These are phyloP conservation scores for Oscheius sp. DNA, from an alignment of 2,888 invertebrate species.

Conservation along the genomic window DNA sequence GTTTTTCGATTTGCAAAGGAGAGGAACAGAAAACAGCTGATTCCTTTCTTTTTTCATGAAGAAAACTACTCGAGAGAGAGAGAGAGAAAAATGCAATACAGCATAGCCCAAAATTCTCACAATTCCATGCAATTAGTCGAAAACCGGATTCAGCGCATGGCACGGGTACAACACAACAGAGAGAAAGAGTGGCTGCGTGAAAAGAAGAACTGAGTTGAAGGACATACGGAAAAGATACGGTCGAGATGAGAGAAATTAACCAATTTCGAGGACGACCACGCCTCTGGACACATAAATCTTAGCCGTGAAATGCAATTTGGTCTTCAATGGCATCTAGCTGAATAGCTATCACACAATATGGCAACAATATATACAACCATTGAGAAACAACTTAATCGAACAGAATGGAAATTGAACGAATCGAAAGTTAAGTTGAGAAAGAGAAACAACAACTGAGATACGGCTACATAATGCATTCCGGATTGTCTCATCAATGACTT, in stretches of 20 bases:
- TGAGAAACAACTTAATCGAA: too few species aligned
- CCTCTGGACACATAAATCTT: slow-evolving; percentile 20
- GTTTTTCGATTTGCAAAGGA: too few species aligned
- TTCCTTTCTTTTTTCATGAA: background rate
- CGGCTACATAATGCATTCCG: too few species aligned
- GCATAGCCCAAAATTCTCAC: slow-evolving; percentile 8
- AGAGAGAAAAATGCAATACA: background rate
- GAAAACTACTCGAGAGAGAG: background rate
- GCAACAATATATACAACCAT: too few species aligned
- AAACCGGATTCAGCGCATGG: slow-evolving; percentile 7
- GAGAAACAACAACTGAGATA: too few species aligned
- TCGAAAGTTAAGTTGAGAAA: too few species aligned
- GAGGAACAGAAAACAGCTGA: background rate
- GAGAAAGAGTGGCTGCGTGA: background rate
- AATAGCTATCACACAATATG: too few species aligned
- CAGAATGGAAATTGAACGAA: too few species aligned
- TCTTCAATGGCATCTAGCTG: too few species aligned
- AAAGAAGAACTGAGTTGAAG: background rate
- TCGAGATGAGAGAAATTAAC: slow-evolving; percentile 7
- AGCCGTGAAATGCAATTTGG: slow-evolving; percentile 29
- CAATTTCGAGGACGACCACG: slow-evolving; percentile 7
- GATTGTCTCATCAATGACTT: too few species aligned
- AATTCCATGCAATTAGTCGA: slow-evolving; percentile 22
- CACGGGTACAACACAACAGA: background rate
- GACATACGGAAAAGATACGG: background rate